Evolutionary conservation across 2,113 vertebrate genomes (phyloP), one percentile per base, ranked within the genome.

Genomic region (Hippocampus zosterae): DNA sequence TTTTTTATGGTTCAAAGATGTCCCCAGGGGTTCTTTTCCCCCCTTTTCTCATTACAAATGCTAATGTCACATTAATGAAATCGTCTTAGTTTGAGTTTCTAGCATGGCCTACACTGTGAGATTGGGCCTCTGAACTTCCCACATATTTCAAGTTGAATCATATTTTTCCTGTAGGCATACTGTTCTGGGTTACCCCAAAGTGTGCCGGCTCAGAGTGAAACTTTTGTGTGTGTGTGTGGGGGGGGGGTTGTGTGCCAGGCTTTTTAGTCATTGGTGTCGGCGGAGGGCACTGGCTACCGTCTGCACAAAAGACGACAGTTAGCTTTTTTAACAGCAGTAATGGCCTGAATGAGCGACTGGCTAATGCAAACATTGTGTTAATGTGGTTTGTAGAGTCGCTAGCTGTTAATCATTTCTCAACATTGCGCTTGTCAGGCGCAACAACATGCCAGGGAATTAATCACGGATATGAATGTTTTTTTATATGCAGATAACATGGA

Each of bases 341-440:
- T 83, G 85, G 79, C 73, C 81, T 79, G 66, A 68, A 0, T 75
- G 69, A 83, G 73, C 73, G 74, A 67, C 70, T 33, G 84, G 72
- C 81, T 81, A 87, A 84, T 87, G 82, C 85, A 84, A 87, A 88
- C 83, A 85, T 53, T 78, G 84, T 86, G 80, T 83, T 85, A 83
- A 88, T 86, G 86, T 77, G 62, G 84, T 84, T 77, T 82, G 87
- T 82, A 63, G 87, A 91, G 82, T 89, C 88, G 85, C 78, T 86
- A 53, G 74, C 87, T 88, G 91, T 92, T 92, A 92, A 92, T 92
- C 89, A 92, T 92, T 92, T 85, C 85, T 84, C 84, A 91, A 83
- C 82, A 76, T 66, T 78, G 78, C 84, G 77, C 81, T 75, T 78
- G 88, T 89, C 82, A 77, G 77, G 79, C 74, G 82, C 75, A 84